Conservation (phyloP, 2,888 invertebrate genomes). For the Agrochola circellaris region DNA sequence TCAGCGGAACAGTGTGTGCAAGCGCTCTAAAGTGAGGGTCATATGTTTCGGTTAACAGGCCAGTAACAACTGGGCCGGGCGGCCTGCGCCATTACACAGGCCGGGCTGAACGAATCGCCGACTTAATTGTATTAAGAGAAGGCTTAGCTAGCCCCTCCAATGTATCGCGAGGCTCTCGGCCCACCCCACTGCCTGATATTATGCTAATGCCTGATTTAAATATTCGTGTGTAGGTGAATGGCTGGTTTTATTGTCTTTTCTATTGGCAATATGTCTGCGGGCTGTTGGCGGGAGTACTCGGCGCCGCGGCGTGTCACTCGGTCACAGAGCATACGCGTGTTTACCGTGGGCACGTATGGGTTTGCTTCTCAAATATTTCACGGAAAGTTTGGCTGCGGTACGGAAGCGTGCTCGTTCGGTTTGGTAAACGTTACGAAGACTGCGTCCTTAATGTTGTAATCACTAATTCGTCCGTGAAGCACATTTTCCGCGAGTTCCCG, state of each 20-base stretch:
- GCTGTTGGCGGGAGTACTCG: conserved; percentile 5
- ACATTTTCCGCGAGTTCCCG: not conserved
- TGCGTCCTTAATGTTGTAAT: conserved; percentile 19
- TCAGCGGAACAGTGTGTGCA: conserved; percentile 17
- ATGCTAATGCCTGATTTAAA: conserved; percentile 64
- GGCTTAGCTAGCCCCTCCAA: conserved; percentile 25
- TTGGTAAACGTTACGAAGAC: not conserved
- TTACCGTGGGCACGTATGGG: not conserved
- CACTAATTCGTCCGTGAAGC: conserved; percentile 8
- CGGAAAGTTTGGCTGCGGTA: not conserved
- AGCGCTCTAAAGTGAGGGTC: conserved; percentile 6
- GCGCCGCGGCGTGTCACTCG: not conserved
- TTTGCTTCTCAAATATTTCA: conserved; percentile 7
- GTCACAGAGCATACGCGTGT: not conserved
- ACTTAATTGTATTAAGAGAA: conserved; percentile 57
- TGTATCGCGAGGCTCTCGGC: conserved; percentile 25
- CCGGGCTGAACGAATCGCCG: conserved; percentile 42
- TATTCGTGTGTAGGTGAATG: conserved; percentile 58
- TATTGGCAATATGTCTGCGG: conserved; percentile 44
- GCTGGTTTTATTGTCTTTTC: conserved; percentile 51
- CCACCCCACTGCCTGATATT: conserved; percentile 32
- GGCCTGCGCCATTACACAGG: conserved; percentile 21
- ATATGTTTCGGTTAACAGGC: conserved; percentile 53
- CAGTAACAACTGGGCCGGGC: conserved; percentile 40
- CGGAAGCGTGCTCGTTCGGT: not conserved